Evolutionary conservation across 2,113 vertebrate species (phyloP).

Genomic region (Grammomys dolichurus): DNA sequence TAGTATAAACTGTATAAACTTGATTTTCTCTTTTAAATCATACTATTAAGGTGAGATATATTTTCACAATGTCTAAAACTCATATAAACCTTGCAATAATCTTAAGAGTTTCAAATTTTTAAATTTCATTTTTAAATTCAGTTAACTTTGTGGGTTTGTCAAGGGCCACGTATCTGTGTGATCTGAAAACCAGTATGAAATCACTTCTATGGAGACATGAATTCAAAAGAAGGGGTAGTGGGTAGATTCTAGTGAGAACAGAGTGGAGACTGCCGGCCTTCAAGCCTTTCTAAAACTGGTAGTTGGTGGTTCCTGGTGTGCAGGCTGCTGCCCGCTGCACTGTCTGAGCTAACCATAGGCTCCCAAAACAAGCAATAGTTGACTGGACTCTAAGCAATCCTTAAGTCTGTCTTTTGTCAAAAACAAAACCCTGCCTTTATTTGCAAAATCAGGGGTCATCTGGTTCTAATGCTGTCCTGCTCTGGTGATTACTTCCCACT

Average conservation of each 20-base stretch:
- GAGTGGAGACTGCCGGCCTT: background rate
- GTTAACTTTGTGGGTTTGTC: background rate
- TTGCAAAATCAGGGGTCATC: background rate
- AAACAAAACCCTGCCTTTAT: background rate
- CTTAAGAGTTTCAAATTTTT: slow-evolving; percentile 1
- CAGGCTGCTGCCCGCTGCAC: background rate
- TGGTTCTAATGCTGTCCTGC: background rate
- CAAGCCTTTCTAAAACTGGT: background rate
- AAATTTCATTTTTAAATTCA: slow-evolving; percentile 52
- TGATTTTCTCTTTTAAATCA: slow-evolving; percentile 9
- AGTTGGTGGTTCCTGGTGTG: background rate
- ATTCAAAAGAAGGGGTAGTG: background rate
- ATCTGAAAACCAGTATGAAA: slow-evolving; percentile 27
- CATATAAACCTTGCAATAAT: slow-evolving; percentile 32
- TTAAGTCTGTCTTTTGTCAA: background rate
- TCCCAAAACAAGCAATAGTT: slow-evolving; percentile 21
- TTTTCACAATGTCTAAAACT: slow-evolving; percentile 23
- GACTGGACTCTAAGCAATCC: background rate
- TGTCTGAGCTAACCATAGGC: background rate
- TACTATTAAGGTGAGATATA: background rate
- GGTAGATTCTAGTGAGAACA: background rate
- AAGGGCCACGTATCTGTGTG: background rate
- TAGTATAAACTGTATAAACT: background rate
- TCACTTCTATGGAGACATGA: slow-evolving; percentile 30
- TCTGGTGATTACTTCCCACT: background rate